Evolutionary conservation across 2,113 vertebrate species (phyloP).

Genomic region (Orthonyx spaldingii): DNA sequence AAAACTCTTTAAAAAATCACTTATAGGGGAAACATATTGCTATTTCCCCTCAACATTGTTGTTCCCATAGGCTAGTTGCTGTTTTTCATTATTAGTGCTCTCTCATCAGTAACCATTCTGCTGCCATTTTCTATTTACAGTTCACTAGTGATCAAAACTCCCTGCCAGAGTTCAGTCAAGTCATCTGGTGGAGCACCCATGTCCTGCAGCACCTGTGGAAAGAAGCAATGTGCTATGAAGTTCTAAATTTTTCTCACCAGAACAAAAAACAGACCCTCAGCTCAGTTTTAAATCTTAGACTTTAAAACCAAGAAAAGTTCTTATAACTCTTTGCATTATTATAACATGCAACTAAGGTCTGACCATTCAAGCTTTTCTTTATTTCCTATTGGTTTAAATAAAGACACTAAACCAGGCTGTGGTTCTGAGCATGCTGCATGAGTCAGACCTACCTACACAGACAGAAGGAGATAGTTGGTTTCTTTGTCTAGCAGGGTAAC

Average conservation of each 20-base stretch:
- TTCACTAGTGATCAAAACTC: neutral
- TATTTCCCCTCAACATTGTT: neutral
- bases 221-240: neutral
- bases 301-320: neutral
- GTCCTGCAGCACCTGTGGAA: neutral
- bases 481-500: neutral
- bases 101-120: neutral
- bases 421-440: neutral
- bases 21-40: neutral
- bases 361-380: neutral
- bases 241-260: neutral
- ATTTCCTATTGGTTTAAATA: neutral
- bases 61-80: neutral
- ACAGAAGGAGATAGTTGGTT: neutral
- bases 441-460: neutral
- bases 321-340: neutral
- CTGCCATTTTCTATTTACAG: neutral
- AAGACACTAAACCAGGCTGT: neutral
- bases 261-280: neutral
- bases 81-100: neutral
- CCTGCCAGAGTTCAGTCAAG: neutral
- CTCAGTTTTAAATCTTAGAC: neutral
- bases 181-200: neutral
- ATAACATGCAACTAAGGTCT: neutral
- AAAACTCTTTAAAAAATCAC: neutral